Percentiles rank a stretch among this genome's conserved stretches.
These are phyloP conservation scores for Hepsetus odoe DNA, from an alignment of 2,113 vertebrate species.

Conservation along the genomic window DNA sequence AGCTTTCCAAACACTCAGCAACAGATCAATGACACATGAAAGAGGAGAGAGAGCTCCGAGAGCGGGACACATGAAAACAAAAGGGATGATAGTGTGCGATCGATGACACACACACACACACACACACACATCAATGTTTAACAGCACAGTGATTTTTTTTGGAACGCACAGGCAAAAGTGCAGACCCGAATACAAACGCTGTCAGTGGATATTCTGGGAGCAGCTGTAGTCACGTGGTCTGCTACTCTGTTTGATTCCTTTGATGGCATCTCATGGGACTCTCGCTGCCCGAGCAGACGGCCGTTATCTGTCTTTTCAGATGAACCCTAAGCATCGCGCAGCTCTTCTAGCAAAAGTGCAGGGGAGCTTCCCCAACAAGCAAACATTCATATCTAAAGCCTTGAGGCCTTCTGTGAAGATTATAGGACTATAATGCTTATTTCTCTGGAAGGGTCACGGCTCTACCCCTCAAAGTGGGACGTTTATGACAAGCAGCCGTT, in stretches of 20 bases:
- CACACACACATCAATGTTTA: neutral
- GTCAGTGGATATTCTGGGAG: slow-evolving; percentile 47
- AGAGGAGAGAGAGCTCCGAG: slow-evolving; percentile 39
- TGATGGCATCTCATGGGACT: slow-evolving; percentile 48
- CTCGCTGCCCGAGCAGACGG: neutral
- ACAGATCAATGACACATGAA: slow-evolving; percentile 50
- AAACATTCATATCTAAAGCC: too few species aligned
- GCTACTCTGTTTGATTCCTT: slow-evolving; percentile 38
- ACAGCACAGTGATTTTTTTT: neutral
- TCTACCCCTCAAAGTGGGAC: too few species aligned
- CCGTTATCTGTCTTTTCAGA: neutral
- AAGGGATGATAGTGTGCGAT: neutral
- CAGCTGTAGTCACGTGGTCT: slow-evolving; percentile 43
- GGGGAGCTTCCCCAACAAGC: too few species aligned
- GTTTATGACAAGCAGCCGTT: too few species aligned
- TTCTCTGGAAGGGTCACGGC: too few species aligned
- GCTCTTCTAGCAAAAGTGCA: neutral
- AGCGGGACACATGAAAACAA: neutral
- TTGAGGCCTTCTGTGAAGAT: too few species aligned
- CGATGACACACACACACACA: slow-evolving; percentile 10
- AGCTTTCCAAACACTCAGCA: slow-evolving; percentile 12
- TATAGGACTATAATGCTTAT: too few species aligned
- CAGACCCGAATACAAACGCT: neutral
- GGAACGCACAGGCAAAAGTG: neutral
- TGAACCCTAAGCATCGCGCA: neutral